Percentiles rank a stretch among this genome's conserved stretches.
Conservation (phyloP, 1,140 invertebrate genomes). For the Metopolophium dirhodum region DNA sequence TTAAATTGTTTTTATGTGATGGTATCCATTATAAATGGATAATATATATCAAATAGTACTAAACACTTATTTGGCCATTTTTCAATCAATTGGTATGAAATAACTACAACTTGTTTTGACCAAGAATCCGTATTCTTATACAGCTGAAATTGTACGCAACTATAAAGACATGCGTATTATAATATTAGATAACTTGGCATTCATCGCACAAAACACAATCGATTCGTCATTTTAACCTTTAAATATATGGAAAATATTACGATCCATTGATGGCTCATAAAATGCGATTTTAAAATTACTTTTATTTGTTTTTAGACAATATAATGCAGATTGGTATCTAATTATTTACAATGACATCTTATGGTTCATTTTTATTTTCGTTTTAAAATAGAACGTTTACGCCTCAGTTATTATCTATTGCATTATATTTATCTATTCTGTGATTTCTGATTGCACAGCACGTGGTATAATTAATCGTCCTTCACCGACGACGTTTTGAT, state of each 20-base stretch:
- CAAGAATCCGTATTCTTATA: neutral
- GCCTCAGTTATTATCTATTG: neutral
- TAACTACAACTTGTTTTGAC: neutral
- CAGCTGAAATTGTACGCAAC: neutral
- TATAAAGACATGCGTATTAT: neutral
- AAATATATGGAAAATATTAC: no score
- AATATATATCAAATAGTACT: neutral
- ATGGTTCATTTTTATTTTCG: neutral
- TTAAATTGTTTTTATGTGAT: no score
- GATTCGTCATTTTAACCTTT: neutral
- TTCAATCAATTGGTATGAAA: neutral
- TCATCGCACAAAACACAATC: no score
- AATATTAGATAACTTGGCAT: neutral
- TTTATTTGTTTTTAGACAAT: neutral
- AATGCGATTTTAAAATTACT: neutral
- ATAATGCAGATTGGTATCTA: no score
- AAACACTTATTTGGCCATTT: neutral
- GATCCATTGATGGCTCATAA: neutral
- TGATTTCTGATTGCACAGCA: slow-evolving; percentile 23
- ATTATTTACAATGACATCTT: neutral
- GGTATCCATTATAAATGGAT: neutral
- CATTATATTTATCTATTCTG: slow-evolving; percentile 27
- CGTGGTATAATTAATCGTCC: slow-evolving; percentile 42
- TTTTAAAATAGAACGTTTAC: slow-evolving; percentile 10
- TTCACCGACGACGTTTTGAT: slow-evolving; percentile 46